A percentile compares a stretch with the other conserved stretches of the same genome.
Evolutionary conservation across 30 jellyfish, hydroid and myxozoan species (phyloP).

Genomic region (Hydractinia echinata): DNA sequence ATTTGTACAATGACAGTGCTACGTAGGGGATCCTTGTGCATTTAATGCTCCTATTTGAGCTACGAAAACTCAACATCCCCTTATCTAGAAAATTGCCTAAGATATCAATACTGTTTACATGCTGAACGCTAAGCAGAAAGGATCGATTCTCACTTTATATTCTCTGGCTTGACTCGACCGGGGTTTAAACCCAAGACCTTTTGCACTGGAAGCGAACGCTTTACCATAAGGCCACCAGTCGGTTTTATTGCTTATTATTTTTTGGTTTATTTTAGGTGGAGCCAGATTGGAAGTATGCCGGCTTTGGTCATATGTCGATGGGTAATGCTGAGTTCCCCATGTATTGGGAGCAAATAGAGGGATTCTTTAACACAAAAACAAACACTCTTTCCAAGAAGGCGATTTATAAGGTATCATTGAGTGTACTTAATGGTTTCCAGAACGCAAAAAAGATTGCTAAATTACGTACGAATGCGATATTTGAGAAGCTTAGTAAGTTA

Average conservation of each 20-base stretch:
- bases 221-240: neutral
- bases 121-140: too few species aligned
- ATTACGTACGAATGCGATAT: neutral
- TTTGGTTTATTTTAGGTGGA: neutral
- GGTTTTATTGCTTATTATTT: neutral
- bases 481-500: neutral
- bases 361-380: neutral
- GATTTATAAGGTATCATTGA: neutral
- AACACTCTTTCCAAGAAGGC: neutral
- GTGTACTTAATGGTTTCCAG: neutral
- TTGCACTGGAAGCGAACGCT: too few species aligned
- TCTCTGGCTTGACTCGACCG: too few species aligned
- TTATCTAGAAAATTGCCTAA: too few species aligned
- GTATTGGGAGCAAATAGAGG: neutral
- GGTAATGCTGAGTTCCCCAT: conserved; percentile 60
- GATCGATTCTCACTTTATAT: too few species aligned
- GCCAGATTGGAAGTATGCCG: conserved; percentile 73
- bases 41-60: too few species aligned
- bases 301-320: conserved; percentile 69
- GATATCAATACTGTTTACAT: too few species aligned
- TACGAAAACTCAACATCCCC: too few species aligned
- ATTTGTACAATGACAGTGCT: too few species aligned
- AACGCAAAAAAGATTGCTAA: neutral
- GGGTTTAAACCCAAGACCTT: too few species aligned
- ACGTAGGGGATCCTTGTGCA: too few species aligned